Base-by-base conservation (phyloP, 2,113 vertebrate genomes). In the Vidua macroura region DNA sequence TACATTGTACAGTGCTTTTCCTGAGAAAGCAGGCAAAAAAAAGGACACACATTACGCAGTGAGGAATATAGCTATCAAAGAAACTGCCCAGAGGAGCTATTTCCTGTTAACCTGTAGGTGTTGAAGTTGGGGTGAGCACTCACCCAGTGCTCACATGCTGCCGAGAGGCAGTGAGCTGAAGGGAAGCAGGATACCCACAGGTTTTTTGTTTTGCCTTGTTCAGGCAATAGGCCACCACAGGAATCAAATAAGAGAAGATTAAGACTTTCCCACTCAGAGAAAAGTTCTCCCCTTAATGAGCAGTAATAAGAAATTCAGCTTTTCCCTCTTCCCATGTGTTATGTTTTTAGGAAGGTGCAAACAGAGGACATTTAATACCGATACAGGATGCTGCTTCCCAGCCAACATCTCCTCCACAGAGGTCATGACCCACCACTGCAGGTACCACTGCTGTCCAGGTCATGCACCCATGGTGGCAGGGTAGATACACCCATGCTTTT, bases 321-420 rank as follows among this genome's bases (percentile, higher is more conserved):
- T 89, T 78, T 86, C 43, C 33, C 15, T 63, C 11, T 68, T 35
- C 13, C 11, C 2, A 1, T 0, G 0, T 0, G 0, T n/a, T 35
- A 24, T 17, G 6, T 5, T 78, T 78, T 75, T 51, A 72, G 53
- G 49, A 53, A 72, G 28, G 10, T 60, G 20, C 11, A 52, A 67
- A 35, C 13, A 68, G 44, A 89, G 31, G 44, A 82, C 63, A 75
- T 9, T 5, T 3, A 22, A 46, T 16, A 64, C 16, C 27, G 31
- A 6, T 4, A 20, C 8, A 37, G 30, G 44, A 44, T 24, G 27
- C 31, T 87, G 15, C 30, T 52, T 90, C 27, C 41, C 58, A 64
- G 63, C 31, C 44, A 68, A 15, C 10, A 55, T 3, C 9, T 2
- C 16, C 25, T 22, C 20, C 59, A 31, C 41, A 49, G 64, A 24